Evolutionary conservation across 2,888 invertebrate species (phyloP), one percentile per base, ranked within the genome.

Genomic region (Ornithoptera alexandrae): DNA sequence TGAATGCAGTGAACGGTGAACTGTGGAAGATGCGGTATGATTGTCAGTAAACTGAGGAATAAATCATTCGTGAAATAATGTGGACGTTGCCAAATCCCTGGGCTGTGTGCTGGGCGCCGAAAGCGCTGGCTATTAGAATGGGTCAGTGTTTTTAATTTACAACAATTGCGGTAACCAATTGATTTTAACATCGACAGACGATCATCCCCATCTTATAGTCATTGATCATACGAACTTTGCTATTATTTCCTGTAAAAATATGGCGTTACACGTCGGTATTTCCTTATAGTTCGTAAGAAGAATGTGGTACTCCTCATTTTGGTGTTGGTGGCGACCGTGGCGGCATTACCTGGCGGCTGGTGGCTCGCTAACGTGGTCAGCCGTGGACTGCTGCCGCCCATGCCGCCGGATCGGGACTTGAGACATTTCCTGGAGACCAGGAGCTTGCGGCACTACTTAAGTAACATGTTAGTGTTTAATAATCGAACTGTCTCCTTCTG

Each of bases 391-490:
- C 50, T 78, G 60, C 77, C 82, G 0, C 84, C 84, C 0, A 77
- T 77, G 0, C 81, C 81, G 0, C 81, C 78, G 0, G 76, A 77
- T 18, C 81, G 82, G 65, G 71, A 81, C 57, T 78, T 91, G 3
- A 65, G 77, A 0, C 87, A 89, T 64, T 82, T 82, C 65, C 75
- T 83, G 18, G 66, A 79, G 57, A 87, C 76, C 68, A 79, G 87
- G 59, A 84, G 76, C 30, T 69, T 91, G 63, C 74, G 74, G 46
- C 75, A 83, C 36, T 90, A 90, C 59, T 67, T 90, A 50, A 80
- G 84, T 60, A 74, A 81, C 6, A 84, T 83, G 91, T 91, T 65
- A 79, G 87, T 80, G 18, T n/a, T 18, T 18, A n/a, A n/a, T 18
- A 53, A 7, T 0, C 53, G n/a, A 2, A 15, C 46, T 4, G 46